Conservation (phyloP, 2,888 invertebrate species). For the Drosophila dives region DNA sequence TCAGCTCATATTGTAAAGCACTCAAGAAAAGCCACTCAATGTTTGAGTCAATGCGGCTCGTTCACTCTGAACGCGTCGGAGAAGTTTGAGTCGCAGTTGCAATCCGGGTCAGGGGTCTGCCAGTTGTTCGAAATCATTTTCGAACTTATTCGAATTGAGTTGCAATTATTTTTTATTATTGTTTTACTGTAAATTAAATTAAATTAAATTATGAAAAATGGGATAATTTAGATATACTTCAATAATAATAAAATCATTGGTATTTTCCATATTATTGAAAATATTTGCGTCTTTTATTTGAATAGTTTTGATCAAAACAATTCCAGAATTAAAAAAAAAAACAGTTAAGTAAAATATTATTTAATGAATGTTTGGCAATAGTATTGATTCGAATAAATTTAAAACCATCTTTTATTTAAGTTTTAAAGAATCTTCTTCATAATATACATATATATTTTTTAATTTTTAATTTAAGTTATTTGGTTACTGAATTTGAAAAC, state of each 20-base stretch:
- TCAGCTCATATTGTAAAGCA: constrained; percentile 14
- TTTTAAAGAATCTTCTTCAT: not conserved
- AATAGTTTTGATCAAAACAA: not conserved
- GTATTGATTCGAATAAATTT: not conserved
- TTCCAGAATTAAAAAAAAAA: not conserved
- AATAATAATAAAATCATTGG: not conserved
- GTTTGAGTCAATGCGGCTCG: constrained; percentile 24
- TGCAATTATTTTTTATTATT: not conserved
- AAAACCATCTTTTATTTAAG: not conserved
- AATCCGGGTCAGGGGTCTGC: constrained; percentile 61
- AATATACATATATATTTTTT: not conserved
- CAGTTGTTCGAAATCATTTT: constrained; percentile 61
- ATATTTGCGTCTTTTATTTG: not conserved
- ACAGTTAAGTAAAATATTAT: not conserved
- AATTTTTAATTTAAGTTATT: not conserved
- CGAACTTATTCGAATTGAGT: constrained; percentile 52
- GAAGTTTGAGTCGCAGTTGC: constrained; percentile 71
- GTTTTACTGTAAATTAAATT: not conserved
- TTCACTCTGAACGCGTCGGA: constrained; percentile 41
- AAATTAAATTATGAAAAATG: not conserved
- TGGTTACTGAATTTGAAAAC: not conserved
- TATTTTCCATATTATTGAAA: not conserved
- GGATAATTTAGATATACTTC: not conserved
- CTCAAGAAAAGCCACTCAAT: constrained; percentile 36
- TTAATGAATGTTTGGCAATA: not conserved